Evolutionary conservation across 2,113 vertebrate species (phyloP), one percentile per base, ranked within the genome.

Genomic region (Apistogramma diplotaenia): DNA sequence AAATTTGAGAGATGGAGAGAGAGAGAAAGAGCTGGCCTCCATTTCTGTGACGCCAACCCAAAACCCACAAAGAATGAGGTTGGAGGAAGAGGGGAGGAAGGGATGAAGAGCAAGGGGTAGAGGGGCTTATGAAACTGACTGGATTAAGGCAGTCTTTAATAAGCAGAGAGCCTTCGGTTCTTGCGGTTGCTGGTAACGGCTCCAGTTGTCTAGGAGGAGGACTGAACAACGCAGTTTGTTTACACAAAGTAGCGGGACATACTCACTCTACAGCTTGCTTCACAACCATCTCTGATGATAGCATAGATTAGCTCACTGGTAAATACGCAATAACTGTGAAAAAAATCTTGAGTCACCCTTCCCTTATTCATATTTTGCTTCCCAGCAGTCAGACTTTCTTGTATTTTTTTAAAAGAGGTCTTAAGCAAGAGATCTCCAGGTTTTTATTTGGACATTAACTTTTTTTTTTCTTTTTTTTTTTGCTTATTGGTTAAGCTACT

Each of bases 131-230:
- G 91, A 85, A 88, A 88, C 87, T 19, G 51, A 40, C 74, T 21
- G 84, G 84, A 90, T 83, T 78, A 87, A 91, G 87, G 78, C 89
- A 85, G 82, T 87, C 76, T 89, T 86, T 87, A 92, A 91, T 91
- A 87, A 92, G 60, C 67, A 80, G 83, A 85, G 86, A 84, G 87
- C 60, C 55, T 87, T 85, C 83, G 90, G 90, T 94, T 94, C 93
- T 81, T 94, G 89, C 21, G 85, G 94, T 89, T 83, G 76, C 57
- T 89, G 59, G 81, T 88, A 82, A 90, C 60, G 93, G 90, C 91
- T 93, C 92, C 91, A 93, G 93, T 92, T 92, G 92, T 94, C 92
- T 92, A 86, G 90, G 82, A 92, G 81, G 85, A 87, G 65, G 75
- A 81, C 84, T 79, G 82, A 93, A 91, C 84, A 91, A 86, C 73